These are phyloP conservation scores for Myiozetetes cayanensis DNA, from an alignment of 2,113 vertebrate genomes.

Conservation along the genomic window DNA sequence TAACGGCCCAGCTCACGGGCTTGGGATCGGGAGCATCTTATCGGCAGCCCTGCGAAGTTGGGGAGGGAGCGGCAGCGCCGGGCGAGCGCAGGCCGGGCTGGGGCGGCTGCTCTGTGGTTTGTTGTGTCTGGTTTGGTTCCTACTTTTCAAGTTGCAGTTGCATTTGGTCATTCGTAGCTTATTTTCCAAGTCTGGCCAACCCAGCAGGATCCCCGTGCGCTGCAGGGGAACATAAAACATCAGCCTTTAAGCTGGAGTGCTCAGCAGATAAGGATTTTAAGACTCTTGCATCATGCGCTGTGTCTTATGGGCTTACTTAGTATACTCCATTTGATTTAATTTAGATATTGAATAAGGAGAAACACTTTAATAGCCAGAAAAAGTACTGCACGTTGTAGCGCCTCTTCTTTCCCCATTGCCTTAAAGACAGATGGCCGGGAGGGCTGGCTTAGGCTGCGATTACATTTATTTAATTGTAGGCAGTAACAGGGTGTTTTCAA, in stretches of 20 bases:
- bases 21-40: conserved; percentile 75
- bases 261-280: conserved; percentile 78
- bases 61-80: conserved; percentile 68
- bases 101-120: conserved; percentile 79
- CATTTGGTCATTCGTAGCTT: conserved; percentile 80
- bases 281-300: conserved; percentile 72
- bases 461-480: conserved; percentile 9
- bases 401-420: conserved; percentile 3
- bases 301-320: conserved; percentile 76
- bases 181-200: conserved; percentile 81
- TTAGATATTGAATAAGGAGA: conserved; percentile 78
- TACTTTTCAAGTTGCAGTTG: conserved; percentile 79
- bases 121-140: conserved; percentile 90
- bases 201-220: conserved; percentile 79
- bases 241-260: conserved; percentile 69
- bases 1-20: conserved; percentile 60
- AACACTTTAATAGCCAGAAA: conserved; percentile 74
- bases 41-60: conserved; percentile 65
- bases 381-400: conserved; percentile 35
- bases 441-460: conserved; percentile 34
- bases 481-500: conserved; percentile 15
- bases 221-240: conserved; percentile 75
- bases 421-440: conserved; percentile 48
- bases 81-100: background rate
- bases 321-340: conserved; percentile 79